These are phyloP conservation scores for Cervus canadensis DNA, from an alignment of 2,113 vertebrate genomes.

Conservation along the genomic window DNA sequence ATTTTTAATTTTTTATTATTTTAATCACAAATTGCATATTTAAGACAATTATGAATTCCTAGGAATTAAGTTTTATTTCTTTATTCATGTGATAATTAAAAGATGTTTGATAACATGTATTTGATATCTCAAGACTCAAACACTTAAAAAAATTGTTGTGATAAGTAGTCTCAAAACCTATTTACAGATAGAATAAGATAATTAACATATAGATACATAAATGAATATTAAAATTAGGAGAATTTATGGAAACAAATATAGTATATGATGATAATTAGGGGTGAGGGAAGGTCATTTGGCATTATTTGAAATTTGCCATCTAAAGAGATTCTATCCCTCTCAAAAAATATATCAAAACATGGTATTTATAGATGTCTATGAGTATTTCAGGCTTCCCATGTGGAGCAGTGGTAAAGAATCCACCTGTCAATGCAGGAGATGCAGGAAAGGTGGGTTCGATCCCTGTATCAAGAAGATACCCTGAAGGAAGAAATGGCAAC, in stretches of 20 bases:
- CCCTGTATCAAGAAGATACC: neutral
- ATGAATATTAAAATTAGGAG: neutral
- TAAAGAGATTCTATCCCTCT: neutral
- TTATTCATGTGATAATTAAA: neutral
- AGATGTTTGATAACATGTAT: neutral
- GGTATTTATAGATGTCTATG: neutral
- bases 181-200: neutral
- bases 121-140: neutral
- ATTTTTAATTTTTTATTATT: neutral
- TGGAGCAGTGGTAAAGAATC: neutral
- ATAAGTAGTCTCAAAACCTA: neutral
- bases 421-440: neutral
- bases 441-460: neutral
- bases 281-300: neutral
- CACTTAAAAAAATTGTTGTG: neutral
- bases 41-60: neutral
- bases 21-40: neutral
- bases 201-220: neutral
- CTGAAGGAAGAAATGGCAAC: neutral
- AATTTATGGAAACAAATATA: neutral
- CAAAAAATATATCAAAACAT: neutral
- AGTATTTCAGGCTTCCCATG: neutral
- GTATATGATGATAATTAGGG: neutral
- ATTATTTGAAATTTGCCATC: neutral
- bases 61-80: neutral